Percentiles rank a stretch among this genome's conserved stretches.
Evolutionary conservation across 2,888 invertebrate species (phyloP).

Genomic region (Coelopa pilipes): DNA sequence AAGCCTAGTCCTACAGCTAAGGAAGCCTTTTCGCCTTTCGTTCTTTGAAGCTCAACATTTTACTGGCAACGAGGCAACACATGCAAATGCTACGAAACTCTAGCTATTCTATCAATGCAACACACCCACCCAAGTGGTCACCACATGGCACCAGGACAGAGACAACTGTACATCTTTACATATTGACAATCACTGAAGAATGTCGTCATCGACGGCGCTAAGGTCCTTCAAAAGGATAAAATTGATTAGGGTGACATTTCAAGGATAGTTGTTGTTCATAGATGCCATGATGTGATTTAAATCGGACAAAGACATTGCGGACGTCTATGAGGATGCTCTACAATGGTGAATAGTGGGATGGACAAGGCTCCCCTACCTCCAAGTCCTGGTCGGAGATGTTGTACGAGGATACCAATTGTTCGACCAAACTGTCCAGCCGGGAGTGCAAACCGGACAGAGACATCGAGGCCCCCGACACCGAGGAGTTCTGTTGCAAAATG

Average conservation of each 20-base stretch:
- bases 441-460: constrained; percentile 76
- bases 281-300: not conserved
- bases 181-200: not conserved
- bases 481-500: constrained; percentile 76
- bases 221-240: not conserved
- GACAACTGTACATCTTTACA: not conserved
- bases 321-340: not conserved
- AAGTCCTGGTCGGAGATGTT: constrained; percentile 80
- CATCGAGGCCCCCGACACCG: constrained; percentile 76
- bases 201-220: not conserved
- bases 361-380: constrained; percentile 68
- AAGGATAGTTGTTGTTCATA: not conserved
- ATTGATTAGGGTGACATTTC: not conserved
- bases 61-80: not conserved
- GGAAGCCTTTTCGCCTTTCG: not conserved
- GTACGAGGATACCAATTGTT: constrained; percentile 78
- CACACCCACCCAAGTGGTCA: not conserved
- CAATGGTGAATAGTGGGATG: not conserved
- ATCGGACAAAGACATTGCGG: not conserved
- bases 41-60: not conserved
- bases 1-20: not conserved
- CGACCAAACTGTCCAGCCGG: constrained; percentile 77
- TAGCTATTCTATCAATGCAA: not conserved
- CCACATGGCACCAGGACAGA: not conserved
- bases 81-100: not conserved